A percentile compares a stretch with the other conserved stretches of the same genome.
Evolutionary conservation across 2,888 invertebrate species (phyloP).

Genomic region (Cremastinae sp.): DNA sequence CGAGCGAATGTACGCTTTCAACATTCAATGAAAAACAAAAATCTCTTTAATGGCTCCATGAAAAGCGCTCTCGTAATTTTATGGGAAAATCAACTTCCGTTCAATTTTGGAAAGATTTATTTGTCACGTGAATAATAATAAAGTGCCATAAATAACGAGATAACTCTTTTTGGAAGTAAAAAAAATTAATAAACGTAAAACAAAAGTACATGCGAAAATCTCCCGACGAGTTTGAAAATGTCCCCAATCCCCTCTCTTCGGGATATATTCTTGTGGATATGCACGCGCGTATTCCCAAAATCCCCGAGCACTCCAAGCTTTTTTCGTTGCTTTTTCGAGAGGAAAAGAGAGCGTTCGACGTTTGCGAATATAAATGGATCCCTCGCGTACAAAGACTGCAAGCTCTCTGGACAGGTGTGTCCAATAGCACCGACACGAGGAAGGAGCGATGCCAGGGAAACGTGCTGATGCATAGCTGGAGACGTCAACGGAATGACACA

Average conservation of each 20-base stretch:
- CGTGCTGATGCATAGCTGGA: not conserved
- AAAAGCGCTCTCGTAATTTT: too few species aligned
- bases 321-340: conserved; percentile 27
- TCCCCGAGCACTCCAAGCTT: conserved; percentile 59
- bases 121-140: not conserved
- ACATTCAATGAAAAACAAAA: too few species aligned
- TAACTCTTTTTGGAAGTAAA: too few species aligned
- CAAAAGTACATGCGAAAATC: too few species aligned
- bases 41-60: too few species aligned
- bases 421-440: conserved; percentile 12
- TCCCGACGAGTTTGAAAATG: not conserved
- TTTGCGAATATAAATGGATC: conserved; percentile 46
- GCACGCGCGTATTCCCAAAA: conserved; percentile 54
- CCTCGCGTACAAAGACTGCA: conserved; percentile 29
- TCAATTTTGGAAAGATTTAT: too few species aligned
- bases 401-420: conserved; percentile 5
- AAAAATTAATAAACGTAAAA: too few species aligned
- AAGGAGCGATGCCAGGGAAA: conserved; percentile 18
- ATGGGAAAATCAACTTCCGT: too few species aligned
- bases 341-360: conserved; percentile 3
- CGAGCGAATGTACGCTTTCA: too few species aligned
- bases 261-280: not conserved
- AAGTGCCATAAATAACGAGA: too few species aligned
- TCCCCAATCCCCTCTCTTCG: not conserved
- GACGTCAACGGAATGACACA: conserved; percentile 25